Evolutionary conservation across 2,888 invertebrate genomes (phyloP), one percentile per base, ranked within the genome.

Genomic region (Cyclophora punctaria): DNA sequence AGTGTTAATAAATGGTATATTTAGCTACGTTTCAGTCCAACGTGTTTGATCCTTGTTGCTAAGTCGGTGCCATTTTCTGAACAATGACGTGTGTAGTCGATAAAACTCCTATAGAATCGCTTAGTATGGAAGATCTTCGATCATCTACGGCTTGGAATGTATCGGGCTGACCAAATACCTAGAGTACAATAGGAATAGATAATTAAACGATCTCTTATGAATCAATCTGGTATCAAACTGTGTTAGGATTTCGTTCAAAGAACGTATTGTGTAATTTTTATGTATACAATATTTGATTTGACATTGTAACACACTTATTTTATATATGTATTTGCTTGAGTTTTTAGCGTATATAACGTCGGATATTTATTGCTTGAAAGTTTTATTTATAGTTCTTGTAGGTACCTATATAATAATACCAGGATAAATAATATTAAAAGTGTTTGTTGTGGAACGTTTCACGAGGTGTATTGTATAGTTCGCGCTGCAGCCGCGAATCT

Each of bases 401-500:
- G 20, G 20, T 20, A 20, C 20, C 1, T 20, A 1, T 20, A 20
- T 20, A 46, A 41, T 46, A 52, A 54, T 51, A 51, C 41, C 52
- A 57, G 51, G 50, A 49, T 44, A 49, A 56, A 53, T 51, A 41
- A 44, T 47, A 53, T 55, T 44, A 52, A 53, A 52, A 49, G 47
- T 20, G 20, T 20, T 20, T 20, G 46, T 53, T 48, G 52, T 48
- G 47, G 55, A 51, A 49, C 52, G 52, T 58, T 61, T 59, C 57
- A 49, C 52, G 44, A 54, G 45, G 49, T 55, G 44, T 52, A 63
- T 59, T 64, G 62, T 60, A 56, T 3, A 41, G 51, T 63, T 57
- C 52, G 56, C 54, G 55, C 56, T 53, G 64, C 64, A 65, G 62
- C 62, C 60, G 59, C 58, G 58, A 61, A 69, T 64, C 67, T 78